Evolutionary conservation across 2,888 invertebrate genomes (phyloP), one percentile per base, ranked within the genome.

Genomic region (Drosophila helvetica): DNA sequence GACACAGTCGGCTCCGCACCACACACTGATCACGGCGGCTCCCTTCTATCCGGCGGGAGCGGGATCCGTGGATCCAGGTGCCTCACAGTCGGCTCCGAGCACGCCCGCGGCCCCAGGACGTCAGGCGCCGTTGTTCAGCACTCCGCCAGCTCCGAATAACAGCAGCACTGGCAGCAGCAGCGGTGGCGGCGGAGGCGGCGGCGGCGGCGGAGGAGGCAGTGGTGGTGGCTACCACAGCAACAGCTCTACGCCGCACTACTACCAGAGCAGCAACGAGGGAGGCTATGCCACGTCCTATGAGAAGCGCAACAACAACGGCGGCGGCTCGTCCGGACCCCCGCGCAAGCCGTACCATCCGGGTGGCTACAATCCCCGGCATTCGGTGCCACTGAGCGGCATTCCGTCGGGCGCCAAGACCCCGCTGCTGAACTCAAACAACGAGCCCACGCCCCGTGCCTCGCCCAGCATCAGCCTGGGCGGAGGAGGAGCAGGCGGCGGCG

Each of bases 61-160:
- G 18, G 77, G 69, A 1, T 33, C 57, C 15, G 76, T 75, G 66
- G 84, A 80, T 55, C 87, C 64, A 22, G 73, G 57, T 0, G 78
- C 89, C 3, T 90, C 92, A 1, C 92, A 92, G 61, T 92, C 92
- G 38, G 91, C 92, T 22, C 92, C 92, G 6, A 91, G 91, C 59
- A 92, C 92, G n/a, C 92, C 92, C 19, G 88, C 83, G 2, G 80
- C 80, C 10, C 89, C 85, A 1, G 85, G 81, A 0, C 68, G 85
- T 15, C 91, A 92, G 81, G 90, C 91, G 19, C 91, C 92, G 30
- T 75, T 92, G 42, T 92, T 92, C 63, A 90, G 92, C 62, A 92
- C 92, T 15, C 92, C 92, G 6, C 91, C 92, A 17, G 88, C 91
- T 42, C 80, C 89, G n/a, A 64, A 19, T 8, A 56, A 53, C 5